Base-by-base conservation (phyloP, 2,888 invertebrate genomes). In the Erebia epiphron region DNA sequence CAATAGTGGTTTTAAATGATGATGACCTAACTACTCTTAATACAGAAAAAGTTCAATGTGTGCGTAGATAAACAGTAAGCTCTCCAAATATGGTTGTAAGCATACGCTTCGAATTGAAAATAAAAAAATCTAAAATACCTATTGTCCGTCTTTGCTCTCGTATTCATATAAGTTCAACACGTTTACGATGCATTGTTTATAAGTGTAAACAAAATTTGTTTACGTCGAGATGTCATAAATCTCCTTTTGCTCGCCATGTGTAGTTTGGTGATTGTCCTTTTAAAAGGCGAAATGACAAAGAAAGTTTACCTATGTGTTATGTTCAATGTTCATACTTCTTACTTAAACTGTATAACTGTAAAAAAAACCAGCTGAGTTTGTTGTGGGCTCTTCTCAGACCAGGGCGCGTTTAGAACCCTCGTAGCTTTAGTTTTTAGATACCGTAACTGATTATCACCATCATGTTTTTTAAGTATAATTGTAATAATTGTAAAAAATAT, bases 181-280 rank as follows among this genome's bases (percentile, higher is more conserved):
- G 67, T 70, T 70, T 66, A 66, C 69, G 69, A 70, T 35, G 65
- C 43, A 69, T 69, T 69, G 69, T 69, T 26, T 35, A 46, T 21
- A 35, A 49, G n/a, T 13, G 62, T 62, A 43, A 63, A 57, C 68
- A 26, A 46, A 43, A 26, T 65, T 54, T 52, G 66, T 67, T 65
- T 57, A 43, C 56, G 66, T 58, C 49, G 66, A 58, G 66, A 66
- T 57, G 57, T 66, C 66, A 58, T 58, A 57, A 49, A 58, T 67
- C 57, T 57, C 14, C 11, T 26, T 2, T 4, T 41, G 35, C 0
- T 46, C 43, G 49, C 63, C 60, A 43, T 61, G 35, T 58, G n/a
- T 26, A n/a, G 7, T 58, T 58, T 35, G n/a, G 21, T 63, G 50
- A 26, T 63, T n/a, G 21, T 50, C 26, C n/a, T 60, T n/a, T 9